phyloP scores from a whole-genome alignment of 2,113 vertebrate species.

The Forbesichthys papilliferus region DNA sequence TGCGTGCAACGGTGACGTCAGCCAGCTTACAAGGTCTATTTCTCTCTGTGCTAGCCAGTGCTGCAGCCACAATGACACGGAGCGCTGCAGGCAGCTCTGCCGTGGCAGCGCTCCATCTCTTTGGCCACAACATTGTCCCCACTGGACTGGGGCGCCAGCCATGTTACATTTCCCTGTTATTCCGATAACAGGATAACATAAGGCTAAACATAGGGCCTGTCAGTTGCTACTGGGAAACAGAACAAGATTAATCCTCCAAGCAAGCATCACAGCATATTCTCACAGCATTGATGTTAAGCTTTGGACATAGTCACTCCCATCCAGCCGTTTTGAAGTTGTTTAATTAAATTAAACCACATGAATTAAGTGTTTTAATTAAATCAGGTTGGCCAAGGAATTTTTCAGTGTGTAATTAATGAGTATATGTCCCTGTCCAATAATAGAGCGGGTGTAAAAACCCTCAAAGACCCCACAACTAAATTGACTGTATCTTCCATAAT shows the following conservation, averaged over 20 bases:
- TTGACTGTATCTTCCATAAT: no score
- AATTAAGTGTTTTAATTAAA: constrained; percentile 30
- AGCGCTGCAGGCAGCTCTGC: background rate
- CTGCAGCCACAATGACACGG: background rate
- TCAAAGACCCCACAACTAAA: no score
- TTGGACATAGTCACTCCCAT: background rate
- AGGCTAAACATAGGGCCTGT: no score
- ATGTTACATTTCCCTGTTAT: constrained; percentile 13
- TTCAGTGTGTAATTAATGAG: constrained; percentile 5
- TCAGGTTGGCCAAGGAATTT: constrained; percentile 22
- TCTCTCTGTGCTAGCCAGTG: background rate
- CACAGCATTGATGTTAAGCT: background rate
- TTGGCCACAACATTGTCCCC: constrained; percentile 5
- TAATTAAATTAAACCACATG: background rate
- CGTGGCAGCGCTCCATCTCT: constrained; percentile 4
- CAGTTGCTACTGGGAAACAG: no score
- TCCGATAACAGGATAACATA: background rate
- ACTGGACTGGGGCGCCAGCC: constrained; percentile 16
- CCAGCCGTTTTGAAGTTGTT: constrained; percentile 32
- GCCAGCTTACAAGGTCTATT: background rate
- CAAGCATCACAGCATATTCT: no score
- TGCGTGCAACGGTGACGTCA: no score
- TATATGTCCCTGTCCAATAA: background rate
- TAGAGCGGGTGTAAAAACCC: background rate
- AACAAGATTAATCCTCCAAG: no score